phyloP scores from a whole-genome alignment of 2,797 vertebrate species.

The Caiman crocodilus region DNA sequence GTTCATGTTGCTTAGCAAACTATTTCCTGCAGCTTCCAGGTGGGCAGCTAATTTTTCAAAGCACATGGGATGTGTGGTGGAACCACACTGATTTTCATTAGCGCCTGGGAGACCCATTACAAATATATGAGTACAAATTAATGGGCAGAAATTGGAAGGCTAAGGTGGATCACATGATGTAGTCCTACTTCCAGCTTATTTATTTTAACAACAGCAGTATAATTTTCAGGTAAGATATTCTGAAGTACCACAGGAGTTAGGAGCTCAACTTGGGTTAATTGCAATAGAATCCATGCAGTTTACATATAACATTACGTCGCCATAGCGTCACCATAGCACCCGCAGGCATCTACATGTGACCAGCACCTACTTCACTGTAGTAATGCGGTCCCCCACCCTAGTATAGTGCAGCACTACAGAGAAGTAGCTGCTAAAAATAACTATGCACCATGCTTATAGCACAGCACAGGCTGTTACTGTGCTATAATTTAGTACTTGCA shows the following conservation, averaged over 20 bases:
- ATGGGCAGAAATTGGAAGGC: neutral
- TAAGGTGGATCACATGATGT: neutral
- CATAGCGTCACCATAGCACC: too few species aligned
- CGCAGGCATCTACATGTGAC: too few species aligned
- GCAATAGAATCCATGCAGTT: too few species aligned
- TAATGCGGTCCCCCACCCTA: too few species aligned
- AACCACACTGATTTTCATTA: neutral
- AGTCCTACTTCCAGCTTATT: too few species aligned
- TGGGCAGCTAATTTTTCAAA: neutral
- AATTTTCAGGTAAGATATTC: rapidly evolving
- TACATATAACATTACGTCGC: too few species aligned
- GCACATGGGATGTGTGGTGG: neutral
- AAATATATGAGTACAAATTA: neutral
- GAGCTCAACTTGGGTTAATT: neutral
- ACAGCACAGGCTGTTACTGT: too few species aligned
- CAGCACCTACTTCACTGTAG: too few species aligned
- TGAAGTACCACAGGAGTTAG: neutral
- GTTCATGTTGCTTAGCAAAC: neutral
- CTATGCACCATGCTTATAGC: too few species aligned
- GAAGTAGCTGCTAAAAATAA: too few species aligned
- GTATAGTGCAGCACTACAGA: too few species aligned
- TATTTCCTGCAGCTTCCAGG: neutral
- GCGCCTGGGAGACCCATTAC: neutral
- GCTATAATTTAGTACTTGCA: too few species aligned
- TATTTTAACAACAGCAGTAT: neutral